Conservation (phyloP, 2,888 invertebrate genomes). For the Lucinisca nassula region DNA sequence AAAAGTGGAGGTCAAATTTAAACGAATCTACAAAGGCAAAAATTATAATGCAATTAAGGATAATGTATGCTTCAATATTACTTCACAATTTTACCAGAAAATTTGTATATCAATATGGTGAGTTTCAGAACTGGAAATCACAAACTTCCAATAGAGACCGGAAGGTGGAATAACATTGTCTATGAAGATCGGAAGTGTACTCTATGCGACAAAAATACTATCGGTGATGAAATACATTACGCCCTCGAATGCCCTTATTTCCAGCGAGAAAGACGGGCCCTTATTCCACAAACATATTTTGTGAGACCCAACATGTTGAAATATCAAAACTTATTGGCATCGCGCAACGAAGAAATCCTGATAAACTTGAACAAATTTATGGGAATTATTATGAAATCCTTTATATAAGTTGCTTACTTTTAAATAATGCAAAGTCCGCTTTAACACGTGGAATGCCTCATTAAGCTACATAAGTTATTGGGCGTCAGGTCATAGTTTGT, state of each 20-base stretch:
- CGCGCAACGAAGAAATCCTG: no score
- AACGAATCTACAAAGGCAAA: background rate
- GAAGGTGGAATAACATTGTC: background rate
- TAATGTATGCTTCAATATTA: background rate
- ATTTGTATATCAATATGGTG: background rate
- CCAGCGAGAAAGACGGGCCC: background rate
- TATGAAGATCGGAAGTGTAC: slow-evolving; percentile 8
- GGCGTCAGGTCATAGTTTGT: no score
- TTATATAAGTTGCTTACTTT: no score
- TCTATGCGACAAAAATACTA: background rate
- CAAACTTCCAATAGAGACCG: background rate
- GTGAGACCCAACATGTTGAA: no score
- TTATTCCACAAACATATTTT: no score
- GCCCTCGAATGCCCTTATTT: background rate
- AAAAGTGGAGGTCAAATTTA: background rate
- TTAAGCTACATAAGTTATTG: no score
- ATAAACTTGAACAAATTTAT: no score
- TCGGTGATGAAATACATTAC: background rate
- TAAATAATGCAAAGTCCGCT: no score
- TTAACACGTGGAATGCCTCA: no score
- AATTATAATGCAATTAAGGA: background rate
- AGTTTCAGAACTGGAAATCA: slow-evolving; percentile 16
- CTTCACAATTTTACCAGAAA: background rate
- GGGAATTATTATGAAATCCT: no score
- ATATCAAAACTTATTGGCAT: no score